Base-by-base conservation (phyloP, 2,113 vertebrate genomes). In the Chloropsis hardwickii region DNA sequence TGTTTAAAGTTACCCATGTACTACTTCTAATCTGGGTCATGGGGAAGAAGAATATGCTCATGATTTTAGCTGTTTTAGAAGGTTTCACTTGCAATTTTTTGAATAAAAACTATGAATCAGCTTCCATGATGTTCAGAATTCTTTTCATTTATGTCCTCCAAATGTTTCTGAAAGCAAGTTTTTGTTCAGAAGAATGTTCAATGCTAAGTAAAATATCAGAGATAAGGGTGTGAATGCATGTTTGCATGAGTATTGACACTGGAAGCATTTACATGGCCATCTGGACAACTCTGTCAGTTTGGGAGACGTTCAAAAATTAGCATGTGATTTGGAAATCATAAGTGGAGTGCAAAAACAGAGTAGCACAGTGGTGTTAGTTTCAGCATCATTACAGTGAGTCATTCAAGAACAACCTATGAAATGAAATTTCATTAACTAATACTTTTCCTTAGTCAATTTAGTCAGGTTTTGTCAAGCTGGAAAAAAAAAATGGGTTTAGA, bases 11-110 rank as follows among this genome's bases (percentile, higher is more conserved):
- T 88, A 93, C 37, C 18, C 48, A 7, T 45, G 12, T 56, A 73
- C 40, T 44, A n/a, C 29, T 81, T 64, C 2, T 3, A 86, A 95
- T 93, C 71, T 95, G 53, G 85, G 79, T 96, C 82, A 83, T 10
- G 57, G 39, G 12, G 18, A 19, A 72, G 45, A 83, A 92, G 82
- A 94, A 94, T 90, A 90, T 1, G 2, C 42, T 93, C 5, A 0
- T 94, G 74, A 95, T 93, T 97, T 77, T 83, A 81, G 81, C 35
- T 81, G 37, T 88, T 86, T 69, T 56, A 71, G 44, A 85, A 96
- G 48, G 16, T 88, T 91, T 95, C 28, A 40, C 66, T 69, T 45
- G n/a, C 53, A 85, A 23, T 62, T 86, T 90, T 88, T 45, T 93
- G 66, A 93, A 90, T 90, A 88, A 47, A 92, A 93, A 86, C 14